Percentiles rank a stretch among this genome's conserved stretches.
phyloP scores from a whole-genome alignment of 2,113 vertebrate species.

The Zootoca vivipara region DNA sequence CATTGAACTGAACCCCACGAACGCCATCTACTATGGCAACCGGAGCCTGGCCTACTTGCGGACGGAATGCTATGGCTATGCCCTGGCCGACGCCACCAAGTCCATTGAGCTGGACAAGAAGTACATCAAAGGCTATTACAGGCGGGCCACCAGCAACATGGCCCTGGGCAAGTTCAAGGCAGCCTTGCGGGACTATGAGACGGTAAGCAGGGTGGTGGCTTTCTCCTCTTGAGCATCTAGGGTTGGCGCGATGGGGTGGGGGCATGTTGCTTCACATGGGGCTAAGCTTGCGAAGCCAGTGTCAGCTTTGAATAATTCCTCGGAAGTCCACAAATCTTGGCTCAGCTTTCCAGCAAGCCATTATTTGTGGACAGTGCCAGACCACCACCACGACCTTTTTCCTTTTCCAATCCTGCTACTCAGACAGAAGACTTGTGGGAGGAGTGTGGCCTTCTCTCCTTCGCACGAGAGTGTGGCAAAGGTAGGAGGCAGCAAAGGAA shows the following conservation, averaged over 20 bases:
- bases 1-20: conserved; percentile 86
- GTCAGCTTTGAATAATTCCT: not conserved
- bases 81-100: conserved; percentile 88
- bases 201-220: conserved; percentile 75
- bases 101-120: conserved; percentile 91
- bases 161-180: conserved; percentile 95
- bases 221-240: not conserved
- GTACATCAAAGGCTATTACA: conserved; percentile 95
- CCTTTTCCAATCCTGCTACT: not conserved
- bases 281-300: not conserved
- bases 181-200: conserved; percentile 93
- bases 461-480: not conserved
- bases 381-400: not conserved
- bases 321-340: not conserved
- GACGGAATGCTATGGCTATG: conserved; percentile 94
- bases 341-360: not conserved
- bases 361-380: not conserved
- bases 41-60: conserved; percentile 95
- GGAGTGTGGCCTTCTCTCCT: not conserved
- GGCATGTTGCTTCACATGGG: not conserved
- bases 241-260: no score
- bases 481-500: no score
- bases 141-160: conserved; percentile 95
- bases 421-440: not conserved
- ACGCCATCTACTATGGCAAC: conserved; percentile 93